A percentile compares a stretch with the other conserved stretches of the same genome.
Evolutionary conservation across 2,888 invertebrate species (phyloP).

Genomic region (Plusia festucae): DNA sequence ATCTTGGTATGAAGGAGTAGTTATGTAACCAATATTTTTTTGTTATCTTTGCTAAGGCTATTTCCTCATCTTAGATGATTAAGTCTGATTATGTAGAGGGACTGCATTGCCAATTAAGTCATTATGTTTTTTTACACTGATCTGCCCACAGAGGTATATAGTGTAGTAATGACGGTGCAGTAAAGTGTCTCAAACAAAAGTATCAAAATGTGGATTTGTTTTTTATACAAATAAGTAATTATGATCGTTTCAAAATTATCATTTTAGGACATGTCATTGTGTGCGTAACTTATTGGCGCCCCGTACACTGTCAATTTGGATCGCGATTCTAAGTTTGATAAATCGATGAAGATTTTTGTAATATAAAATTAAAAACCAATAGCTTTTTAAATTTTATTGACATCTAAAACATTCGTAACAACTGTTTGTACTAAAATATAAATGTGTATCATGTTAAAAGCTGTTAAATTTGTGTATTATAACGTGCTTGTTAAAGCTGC

Average conservation of each 20-base stretch:
- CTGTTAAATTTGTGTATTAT: slow-evolving; percentile 81
- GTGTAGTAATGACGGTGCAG: background rate
- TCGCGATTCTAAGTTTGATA: too few species aligned
- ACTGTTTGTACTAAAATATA: slow-evolving; percentile 89
- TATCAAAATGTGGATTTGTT: background rate
- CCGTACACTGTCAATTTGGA: too few species aligned
- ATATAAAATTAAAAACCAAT: slow-evolving; percentile 64
- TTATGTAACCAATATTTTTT: background rate
- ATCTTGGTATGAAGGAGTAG: background rate
- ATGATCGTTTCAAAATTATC: too few species aligned
- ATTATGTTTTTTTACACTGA: slow-evolving; percentile 2
- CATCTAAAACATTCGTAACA: slow-evolving; percentile 88
- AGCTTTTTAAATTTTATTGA: slow-evolving; percentile 84
- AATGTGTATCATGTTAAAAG: slow-evolving; percentile 85
- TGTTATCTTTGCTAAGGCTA: background rate
- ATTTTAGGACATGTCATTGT: too few species aligned
- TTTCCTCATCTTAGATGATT: slow-evolving; percentile 1
- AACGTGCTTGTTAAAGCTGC: slow-evolving; percentile 80
- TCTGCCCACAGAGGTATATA: background rate
- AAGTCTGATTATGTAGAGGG: background rate
- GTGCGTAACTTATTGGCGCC: too few species aligned
- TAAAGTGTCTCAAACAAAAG: background rate
- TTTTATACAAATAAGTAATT: too few species aligned
- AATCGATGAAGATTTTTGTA: slow-evolving; percentile 21
- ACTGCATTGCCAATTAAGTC: background rate